phyloP scores from a whole-genome alignment of 2,888 invertebrate species.

The Campaea margaritaria region DNA sequence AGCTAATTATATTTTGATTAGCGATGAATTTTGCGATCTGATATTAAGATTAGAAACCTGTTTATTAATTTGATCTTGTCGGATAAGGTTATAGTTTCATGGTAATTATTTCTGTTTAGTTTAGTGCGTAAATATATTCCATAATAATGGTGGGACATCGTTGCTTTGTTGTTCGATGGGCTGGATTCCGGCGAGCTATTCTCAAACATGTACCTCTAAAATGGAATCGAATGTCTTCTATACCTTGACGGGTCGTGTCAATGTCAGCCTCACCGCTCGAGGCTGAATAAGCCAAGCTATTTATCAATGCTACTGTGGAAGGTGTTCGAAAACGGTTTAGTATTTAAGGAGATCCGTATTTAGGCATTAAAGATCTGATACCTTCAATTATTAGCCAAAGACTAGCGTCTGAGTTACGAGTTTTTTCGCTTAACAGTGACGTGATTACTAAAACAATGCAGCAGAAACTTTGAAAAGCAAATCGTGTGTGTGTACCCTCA shows the following conservation, averaged over 20 bases:
- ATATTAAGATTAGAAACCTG: not conserved
- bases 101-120: not conserved
- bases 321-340: not conserved
- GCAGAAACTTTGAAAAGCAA: too few species aligned
- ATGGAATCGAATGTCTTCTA: not conserved
- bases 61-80: not conserved
- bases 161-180: too few species aligned
- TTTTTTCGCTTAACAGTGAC: too few species aligned
- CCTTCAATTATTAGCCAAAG: not conserved
- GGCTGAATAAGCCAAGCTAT: not conserved
- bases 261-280: not conserved
- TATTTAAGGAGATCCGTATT: not conserved
- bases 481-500: too few species aligned
- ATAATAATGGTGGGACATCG: too few species aligned
- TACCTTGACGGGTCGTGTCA: not conserved
- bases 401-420: too few species aligned
- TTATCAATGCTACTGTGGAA: not conserved
- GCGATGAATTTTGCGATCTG: not conserved
- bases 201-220: not conserved
- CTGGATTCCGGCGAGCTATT: not conserved
- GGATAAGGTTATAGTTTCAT: too few species aligned
- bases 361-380: not conserved
- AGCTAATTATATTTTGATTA: conserved; percentile 9
- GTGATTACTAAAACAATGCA: too few species aligned
- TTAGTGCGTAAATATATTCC: too few species aligned